Evolutionary conservation across 2,888 invertebrate genomes (phyloP).

Genomic region (Conomelus anceps): DNA sequence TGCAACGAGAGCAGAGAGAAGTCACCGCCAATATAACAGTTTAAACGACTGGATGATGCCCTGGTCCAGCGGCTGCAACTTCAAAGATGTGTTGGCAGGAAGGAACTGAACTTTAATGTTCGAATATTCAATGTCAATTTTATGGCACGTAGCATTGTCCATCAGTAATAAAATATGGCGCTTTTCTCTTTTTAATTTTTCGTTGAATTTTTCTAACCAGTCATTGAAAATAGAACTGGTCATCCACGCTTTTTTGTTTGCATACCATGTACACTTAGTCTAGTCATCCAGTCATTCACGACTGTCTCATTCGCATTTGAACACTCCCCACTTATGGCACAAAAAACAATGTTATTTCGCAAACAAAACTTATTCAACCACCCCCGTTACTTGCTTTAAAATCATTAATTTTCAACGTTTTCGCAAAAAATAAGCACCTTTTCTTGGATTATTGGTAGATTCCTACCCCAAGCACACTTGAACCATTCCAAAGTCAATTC

Average conservation of each 20-base stretch:
- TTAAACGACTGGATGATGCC: conserved; percentile 27
- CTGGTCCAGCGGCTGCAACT: conserved; percentile 28
- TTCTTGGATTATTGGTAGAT: conserved; percentile 13
- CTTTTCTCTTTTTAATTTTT: conserved; percentile 2
- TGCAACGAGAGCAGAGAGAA: no score
- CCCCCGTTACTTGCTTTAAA: conserved; percentile 30
- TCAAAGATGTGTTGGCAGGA: conserved; percentile 15
- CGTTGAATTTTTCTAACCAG: conserved; percentile 15
- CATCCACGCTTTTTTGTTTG: conserved; percentile 26
- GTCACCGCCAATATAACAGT: no score
- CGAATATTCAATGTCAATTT: neutral
- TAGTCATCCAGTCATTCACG: conserved; percentile 20
- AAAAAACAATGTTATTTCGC: conserved; percentile 29
- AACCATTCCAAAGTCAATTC: no score
- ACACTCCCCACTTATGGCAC: conserved; percentile 33
- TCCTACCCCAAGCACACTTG: no score
- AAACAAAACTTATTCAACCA: conserved; percentile 32
- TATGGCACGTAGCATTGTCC: conserved; percentile 20
- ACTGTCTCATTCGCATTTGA: conserved; percentile 36
- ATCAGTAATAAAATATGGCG: conserved; percentile 14
- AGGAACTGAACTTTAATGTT: conserved; percentile 17
- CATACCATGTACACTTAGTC: conserved; percentile 7
- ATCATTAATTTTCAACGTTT: conserved; percentile 25
- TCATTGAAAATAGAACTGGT: conserved; percentile 6
- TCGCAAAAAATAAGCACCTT: conserved; percentile 28